These are phyloP conservation scores for Tiaroga cobitis DNA, from an alignment of 2,797 vertebrate species.

Conservation along the genomic window DNA sequence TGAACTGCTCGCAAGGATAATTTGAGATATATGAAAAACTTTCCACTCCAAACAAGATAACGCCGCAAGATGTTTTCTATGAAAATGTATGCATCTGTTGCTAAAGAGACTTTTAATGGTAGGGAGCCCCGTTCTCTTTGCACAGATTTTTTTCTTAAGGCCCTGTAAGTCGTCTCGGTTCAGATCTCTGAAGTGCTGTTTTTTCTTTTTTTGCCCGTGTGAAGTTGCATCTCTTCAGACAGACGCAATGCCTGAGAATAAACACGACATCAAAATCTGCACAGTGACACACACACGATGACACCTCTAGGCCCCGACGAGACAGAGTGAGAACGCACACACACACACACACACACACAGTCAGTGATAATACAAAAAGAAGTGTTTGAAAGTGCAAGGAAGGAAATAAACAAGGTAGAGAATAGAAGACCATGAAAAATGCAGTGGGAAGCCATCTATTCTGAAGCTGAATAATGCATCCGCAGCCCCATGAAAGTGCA, in stretches of 20 bases:
- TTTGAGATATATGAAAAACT: slow-evolving; percentile 5
- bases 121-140: slow-evolving; percentile 10
- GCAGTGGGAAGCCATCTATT: slow-evolving; percentile 49
- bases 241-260: slow-evolving; percentile 46
- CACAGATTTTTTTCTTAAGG: slow-evolving; percentile 18
- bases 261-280: slow-evolving; percentile 47
- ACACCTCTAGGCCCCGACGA: slow-evolving; percentile 47
- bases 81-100: slow-evolving; percentile 25
- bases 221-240: slow-evolving; percentile 47
- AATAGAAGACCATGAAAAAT: slow-evolving; percentile 52
- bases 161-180: background rate
- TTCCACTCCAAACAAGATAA: slow-evolving; percentile 8
- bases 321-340: slow-evolving; percentile 38
- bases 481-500: slow-evolving; percentile 43
- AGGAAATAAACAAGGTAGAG: slow-evolving; percentile 14
- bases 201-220: slow-evolving; percentile 26
- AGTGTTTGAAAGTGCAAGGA: slow-evolving; percentile 36
- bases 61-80: slow-evolving; percentile 40
- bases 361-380: slow-evolving; percentile 34
- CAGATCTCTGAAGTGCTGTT: slow-evolving; percentile 15
- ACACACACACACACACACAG: slow-evolving; percentile 1
- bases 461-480: slow-evolving; percentile 55
- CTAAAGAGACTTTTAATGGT: slow-evolving; percentile 31
- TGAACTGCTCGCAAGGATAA: slow-evolving; percentile 14
- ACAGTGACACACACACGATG: slow-evolving; percentile 43